phyloP scores from a whole-genome alignment of 2,888 invertebrate genomes.

The Itoplectis maculator region DNA sequence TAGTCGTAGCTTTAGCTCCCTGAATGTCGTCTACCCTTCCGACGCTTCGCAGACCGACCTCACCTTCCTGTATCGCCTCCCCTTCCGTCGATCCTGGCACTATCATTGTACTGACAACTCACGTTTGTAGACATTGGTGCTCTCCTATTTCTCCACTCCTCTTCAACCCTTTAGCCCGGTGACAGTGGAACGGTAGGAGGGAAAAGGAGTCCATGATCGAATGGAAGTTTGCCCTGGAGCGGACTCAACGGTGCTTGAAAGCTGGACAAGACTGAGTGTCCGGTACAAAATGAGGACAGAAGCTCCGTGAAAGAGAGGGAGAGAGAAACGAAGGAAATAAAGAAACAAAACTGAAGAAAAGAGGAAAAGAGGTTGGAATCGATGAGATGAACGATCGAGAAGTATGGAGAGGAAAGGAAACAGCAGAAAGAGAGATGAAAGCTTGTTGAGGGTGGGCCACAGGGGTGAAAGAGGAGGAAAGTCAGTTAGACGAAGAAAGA shows the following conservation, averaged over 20 bases:
- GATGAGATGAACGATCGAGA: constrained; percentile 23
- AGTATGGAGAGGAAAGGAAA: constrained; percentile 35
- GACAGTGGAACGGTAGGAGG: constrained; percentile 42
- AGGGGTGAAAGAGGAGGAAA: constrained; percentile 34
- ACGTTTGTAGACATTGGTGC: neutral
- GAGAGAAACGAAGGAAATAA: constrained; percentile 30
- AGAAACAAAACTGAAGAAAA: neutral
- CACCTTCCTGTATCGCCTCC: neutral
- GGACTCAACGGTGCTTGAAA: constrained; percentile 70
- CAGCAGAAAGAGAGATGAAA: constrained; percentile 53
- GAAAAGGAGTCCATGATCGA: constrained; percentile 64
- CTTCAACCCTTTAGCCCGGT: constrained; percentile 31
- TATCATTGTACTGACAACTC: constrained; percentile 7
- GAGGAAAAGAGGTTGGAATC: constrained; percentile 15
- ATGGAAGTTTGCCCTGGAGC: constrained; percentile 59
- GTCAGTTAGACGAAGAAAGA: constrained; percentile 30
- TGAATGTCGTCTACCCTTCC: constrained; percentile 29
- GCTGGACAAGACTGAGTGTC: constrained; percentile 33
- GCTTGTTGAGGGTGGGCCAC: constrained; percentile 49
- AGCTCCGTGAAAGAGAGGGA: constrained; percentile 29
- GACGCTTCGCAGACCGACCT: constrained; percentile 1
- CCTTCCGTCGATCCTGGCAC: neutral
- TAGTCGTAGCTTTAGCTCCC: constrained; percentile 29
- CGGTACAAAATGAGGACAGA: constrained; percentile 34
- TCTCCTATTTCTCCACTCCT: neutral